Evolutionary conservation across 2,888 invertebrate genomes (phyloP), one percentile per base, ranked within the genome.

Genomic region (Melanotus villosus): DNA sequence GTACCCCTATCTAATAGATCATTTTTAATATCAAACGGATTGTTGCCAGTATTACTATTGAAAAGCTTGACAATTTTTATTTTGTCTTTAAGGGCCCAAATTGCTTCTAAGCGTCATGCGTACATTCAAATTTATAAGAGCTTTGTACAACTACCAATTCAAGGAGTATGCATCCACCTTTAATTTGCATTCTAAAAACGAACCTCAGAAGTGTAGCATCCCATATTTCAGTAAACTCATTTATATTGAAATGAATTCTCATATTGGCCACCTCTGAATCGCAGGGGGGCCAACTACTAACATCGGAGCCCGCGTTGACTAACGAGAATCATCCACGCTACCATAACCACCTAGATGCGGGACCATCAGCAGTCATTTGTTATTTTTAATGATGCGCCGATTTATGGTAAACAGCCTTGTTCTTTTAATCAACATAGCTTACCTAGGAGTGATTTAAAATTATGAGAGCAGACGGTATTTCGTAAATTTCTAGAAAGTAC

Each of bases 321-420:
- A 78, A 78, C 77, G 78, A 75, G 75, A 66, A 62, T 47, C 65
- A 73, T 65, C 75, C 78, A 78, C 78, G 78, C 76, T 73, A 76
- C 65, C 67, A 66, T 60, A 63, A 65, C 68, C 69, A 66, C 71
- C 70, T 67, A 64, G 68, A 68, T 70, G 64, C 50, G 56, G 64
- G 60, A 65, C 76, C 73, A 78, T 72, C 74, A 72, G 73, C 63
- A 67, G 73, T 75, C 78, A 75, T 79, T 80, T 77, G 76, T 80
- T 80, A 80, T 78, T 79, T 80, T 79, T 80, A 80, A 80, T 78
- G 77, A 79, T 75, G 74, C 75, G 73, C 77, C 74, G 77, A 79
- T 80, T 78, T 78, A 78, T 77, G 73, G 73, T 76, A 75, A 75
- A 52, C 52, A 52, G 47, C 23, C 47, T 21, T 47, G 47, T 47